Base-by-base conservation (phyloP, 2,888 invertebrate genomes). In the Tetanocera ferruginea region DNA sequence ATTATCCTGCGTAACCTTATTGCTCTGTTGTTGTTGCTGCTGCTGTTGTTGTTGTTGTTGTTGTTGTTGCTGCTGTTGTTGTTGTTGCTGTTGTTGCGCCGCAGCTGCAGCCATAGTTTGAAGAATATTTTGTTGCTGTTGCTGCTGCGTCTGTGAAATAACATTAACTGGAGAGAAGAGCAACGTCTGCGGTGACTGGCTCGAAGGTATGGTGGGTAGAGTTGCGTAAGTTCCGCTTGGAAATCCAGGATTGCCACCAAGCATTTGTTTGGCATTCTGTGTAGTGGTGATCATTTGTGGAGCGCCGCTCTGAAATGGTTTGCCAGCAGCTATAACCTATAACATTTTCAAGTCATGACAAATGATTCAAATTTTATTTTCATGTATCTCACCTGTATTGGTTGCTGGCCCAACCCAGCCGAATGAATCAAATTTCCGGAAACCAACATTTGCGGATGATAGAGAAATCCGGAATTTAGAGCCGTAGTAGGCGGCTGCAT, bases 361-460 rank as follows among this genome's bases (percentile, higher is more conserved):
- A 31, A 52, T 14, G 28, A 28, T 69, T 23, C 3, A 51, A 9
- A 23, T 3, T 14, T 51, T 37, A 14, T 25, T 51, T 69, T 3
- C 3, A 52, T 19, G 2, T 2, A 51, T 31, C 76, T 86, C 78
- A 96, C 95, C 93, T 96, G 90, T 57, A 90, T 90, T 14, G 89
- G 89, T 80, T 89, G 90, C 78, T 89, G 89, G 0, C 89, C 89
- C 8, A 90, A 77, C 0, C 88, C 86, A 1, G 86, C 83, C 0
- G 87, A 84, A 71, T 87, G 95, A 87, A 96, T 92, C 8, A 96
- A 91, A 87, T 94, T 94, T 1, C 96, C 93, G 0, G 96, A 95
- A 93, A 97, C 95, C 34, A 97, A 89, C 79, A 97, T 95, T 86
- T 95, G 96, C 0, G 95, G 92, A 89, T 95, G 96, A 80, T 97